Percentiles rank a stretch among this genome's conserved stretches.
phyloP scores from a whole-genome alignment of 2,888 invertebrate genomes.

The Caenorhabditis wallacei region DNA sequence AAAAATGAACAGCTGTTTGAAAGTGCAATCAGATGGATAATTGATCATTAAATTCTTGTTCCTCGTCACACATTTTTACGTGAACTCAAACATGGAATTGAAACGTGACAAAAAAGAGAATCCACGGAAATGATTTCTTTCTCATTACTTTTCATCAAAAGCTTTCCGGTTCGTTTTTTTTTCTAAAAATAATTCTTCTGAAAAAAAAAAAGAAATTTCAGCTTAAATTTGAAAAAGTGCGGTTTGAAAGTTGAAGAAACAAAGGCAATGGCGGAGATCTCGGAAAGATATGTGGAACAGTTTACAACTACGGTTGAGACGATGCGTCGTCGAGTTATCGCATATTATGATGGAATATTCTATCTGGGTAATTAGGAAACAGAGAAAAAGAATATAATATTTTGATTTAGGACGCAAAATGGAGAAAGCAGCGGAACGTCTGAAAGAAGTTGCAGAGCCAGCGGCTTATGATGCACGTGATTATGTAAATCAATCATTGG shows the following conservation, averaged over 20 bases:
- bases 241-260: conserved; percentile 36
- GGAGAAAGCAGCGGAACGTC: conserved; percentile 60
- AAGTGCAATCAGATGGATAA: too few species aligned
- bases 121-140: conserved; percentile 4
- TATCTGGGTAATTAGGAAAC: conserved; percentile 34
- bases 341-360: conserved; percentile 72
- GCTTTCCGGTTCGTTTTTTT: conserved; percentile 26
- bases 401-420: conserved; percentile 28
- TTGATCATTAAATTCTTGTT: too few species aligned
- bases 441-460: conserved; percentile 70
- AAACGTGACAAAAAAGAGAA: not conserved
- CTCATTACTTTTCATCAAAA: conserved; percentile 21
- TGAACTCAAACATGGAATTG: not conserved
- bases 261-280: conserved; percentile 70
- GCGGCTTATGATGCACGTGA: conserved; percentile 70
- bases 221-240: conserved; percentile 43
- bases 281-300: conserved; percentile 78
- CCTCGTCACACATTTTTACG: too few species aligned
- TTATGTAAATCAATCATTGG: conserved; percentile 62
- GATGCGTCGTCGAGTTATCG: conserved; percentile 76
- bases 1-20: too few species aligned
- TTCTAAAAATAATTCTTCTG: too few species aligned
- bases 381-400: not conserved
- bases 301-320: conserved; percentile 79
- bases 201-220: conserved; percentile 3